These are phyloP conservation scores for Nemurella pictetii DNA, from an alignment of 2,888 invertebrate genomes.

Conservation along the genomic window DNA sequence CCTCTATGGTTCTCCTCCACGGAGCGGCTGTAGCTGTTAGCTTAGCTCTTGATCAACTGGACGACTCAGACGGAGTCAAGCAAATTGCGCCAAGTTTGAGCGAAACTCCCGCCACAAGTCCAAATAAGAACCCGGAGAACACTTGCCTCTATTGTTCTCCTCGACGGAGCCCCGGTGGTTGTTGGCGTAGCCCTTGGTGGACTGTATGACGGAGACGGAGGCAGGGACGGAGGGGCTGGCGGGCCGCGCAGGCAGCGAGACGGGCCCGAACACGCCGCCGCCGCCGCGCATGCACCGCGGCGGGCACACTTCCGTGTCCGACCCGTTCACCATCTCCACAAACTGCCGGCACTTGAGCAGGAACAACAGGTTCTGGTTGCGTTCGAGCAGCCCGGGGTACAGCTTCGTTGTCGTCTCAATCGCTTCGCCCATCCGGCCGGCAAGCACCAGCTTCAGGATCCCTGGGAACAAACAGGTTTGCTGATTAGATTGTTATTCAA, in stretches of 20 bases:
- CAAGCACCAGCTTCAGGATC: constrained; percentile 88
- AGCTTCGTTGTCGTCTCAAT: constrained; percentile 85
- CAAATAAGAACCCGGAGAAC: too few species aligned
- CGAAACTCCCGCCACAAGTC: too few species aligned
- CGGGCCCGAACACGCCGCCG: constrained; percentile 49
- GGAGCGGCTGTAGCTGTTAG: too few species aligned
- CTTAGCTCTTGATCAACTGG: too few species aligned
- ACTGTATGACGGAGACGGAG: constrained; percentile 73
- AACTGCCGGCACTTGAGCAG: constrained; percentile 97
- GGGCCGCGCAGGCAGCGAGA: constrained; percentile 41
- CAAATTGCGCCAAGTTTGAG: too few species aligned
- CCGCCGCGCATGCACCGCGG: constrained; percentile 51
- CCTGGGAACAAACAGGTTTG: constrained; percentile 63
- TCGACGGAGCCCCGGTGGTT: constrained; percentile 38
- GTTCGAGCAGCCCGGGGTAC: constrained; percentile 92
- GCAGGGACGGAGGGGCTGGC: constrained; percentile 46
- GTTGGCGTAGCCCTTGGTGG: constrained; percentile 61
- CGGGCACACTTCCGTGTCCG: constrained; percentile 68
- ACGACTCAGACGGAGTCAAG: too few species aligned
- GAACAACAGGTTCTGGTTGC: constrained; percentile 88
- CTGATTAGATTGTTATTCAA: background rate
- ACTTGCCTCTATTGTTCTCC: constrained; percentile 29
- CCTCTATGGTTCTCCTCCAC: too few species aligned
- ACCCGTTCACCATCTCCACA: constrained; percentile 96
- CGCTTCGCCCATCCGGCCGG: constrained; percentile 94